Base-by-base conservation (phyloP, 2,797 vertebrate species). In the Poecilia picta region DNA sequence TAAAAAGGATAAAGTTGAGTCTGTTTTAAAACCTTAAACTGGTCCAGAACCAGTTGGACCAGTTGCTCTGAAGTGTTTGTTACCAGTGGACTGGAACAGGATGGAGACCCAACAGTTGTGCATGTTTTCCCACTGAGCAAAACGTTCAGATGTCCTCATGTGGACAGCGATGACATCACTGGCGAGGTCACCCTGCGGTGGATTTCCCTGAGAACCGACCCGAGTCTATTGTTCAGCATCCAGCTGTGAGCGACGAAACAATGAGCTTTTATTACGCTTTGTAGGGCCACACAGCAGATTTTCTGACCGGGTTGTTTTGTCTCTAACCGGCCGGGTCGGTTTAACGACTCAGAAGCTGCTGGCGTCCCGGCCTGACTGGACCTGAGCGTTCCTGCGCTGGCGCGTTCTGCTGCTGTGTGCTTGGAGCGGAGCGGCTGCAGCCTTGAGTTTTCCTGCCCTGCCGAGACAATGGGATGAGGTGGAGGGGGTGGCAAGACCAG, bases 211-310 rank as follows among this genome's bases (percentile, higher is more conserved):
- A 77, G 76, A 77, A 49, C 83, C 71, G 25, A 51, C 43, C 33
- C 8, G 36, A 72, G 72, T 64, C 85, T 45, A 89, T 90, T 92
- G 89, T 92, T 76, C 39, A 23, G 25, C 45, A 1, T 77, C 83
- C 89, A 90, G 90, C 87, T 89, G 86, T 77, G 79, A 57, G 0
- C 8, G 8, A n/a, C 72, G 41, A 75, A 84, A 84, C 75, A 80
- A 76, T 49, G 39, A 53, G 46, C 36, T 55, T 80, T 76, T 73
- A 66, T 75, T 79, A 33, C 46, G 23, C 73, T 31, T 70, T 66
- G 49, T 72, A 66, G 66, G 12, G 47, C 25, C 20, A 20, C 8
- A 57, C 70, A 13, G n/a, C 76, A 75, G 43, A 41, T 62, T 36
- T 73, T 76, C 23, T 76, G n/a, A 68, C 64, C 20, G 12, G 66